phyloP scores from a whole-genome alignment of 1,140 invertebrate species.

The Penaeus chinensis region DNA sequence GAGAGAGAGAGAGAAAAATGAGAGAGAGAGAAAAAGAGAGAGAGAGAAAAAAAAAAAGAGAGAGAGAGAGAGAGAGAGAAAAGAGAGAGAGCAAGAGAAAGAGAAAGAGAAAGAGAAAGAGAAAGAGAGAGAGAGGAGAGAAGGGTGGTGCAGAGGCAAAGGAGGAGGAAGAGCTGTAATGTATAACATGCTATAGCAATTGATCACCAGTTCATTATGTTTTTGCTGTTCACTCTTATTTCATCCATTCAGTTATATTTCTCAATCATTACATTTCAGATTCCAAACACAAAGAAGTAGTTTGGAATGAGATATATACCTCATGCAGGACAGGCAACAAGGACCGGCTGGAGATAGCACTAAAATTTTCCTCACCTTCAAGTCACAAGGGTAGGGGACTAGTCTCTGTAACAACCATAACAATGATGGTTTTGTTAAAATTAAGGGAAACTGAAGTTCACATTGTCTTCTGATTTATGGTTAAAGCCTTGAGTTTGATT shows the following conservation, averaged over 20 bases:
- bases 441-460: no score
- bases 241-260: not conserved
- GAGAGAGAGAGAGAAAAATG: no score
- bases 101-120: not conserved
- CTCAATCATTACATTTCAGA: not conserved
- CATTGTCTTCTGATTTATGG: no score
- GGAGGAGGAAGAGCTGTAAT: no score
- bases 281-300: slow-evolving; percentile 2
- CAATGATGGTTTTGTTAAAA: no score
- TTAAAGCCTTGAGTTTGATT: no score
- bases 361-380: slow-evolving; percentile 6
- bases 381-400: not conserved
- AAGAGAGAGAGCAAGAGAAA: not conserved
- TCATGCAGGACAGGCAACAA: slow-evolving; percentile 27
- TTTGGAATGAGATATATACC: slow-evolving; percentile 27
- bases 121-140: slow-evolving; percentile 3
- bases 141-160: not conserved
- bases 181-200: no score
- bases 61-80: no score
- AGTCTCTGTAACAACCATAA: no score
- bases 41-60: no score
- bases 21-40: no score
- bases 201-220: no score
- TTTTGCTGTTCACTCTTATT: not conserved
- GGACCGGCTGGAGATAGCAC: slow-evolving; percentile 8